Percentiles rank a stretch among this genome's conserved stretches.
Conservation (phyloP, 2,113 vertebrate genomes). For the Neodontobutis hainanensis region DNA sequence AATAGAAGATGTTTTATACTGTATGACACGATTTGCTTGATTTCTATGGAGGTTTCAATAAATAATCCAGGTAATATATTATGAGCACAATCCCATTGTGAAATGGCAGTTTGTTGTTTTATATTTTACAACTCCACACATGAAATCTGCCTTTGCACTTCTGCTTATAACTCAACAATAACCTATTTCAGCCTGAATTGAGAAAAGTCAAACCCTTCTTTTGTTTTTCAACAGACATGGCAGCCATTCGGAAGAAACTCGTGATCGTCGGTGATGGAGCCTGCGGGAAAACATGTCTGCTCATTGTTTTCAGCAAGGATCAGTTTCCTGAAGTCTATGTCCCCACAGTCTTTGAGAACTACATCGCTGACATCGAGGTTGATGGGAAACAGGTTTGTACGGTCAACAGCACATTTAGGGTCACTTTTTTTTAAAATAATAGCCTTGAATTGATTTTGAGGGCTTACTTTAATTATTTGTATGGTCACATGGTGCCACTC, state of each 20-base stretch:
- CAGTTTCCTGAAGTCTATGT: slow-evolving; percentile 98
- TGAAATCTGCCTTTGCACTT: slow-evolving; percentile 9
- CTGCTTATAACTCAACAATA: not conserved
- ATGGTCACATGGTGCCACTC: no score
- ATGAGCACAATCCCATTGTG: not conserved
- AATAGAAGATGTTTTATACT: not conserved
- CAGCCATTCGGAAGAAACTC: slow-evolving; percentile 96
- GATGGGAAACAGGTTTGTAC: slow-evolving; percentile 92
- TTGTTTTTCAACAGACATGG: slow-evolving; percentile 82
- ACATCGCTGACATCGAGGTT: slow-evolving; percentile 97
- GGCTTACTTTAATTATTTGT: no score
- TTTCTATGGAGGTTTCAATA: slow-evolving; percentile 5
- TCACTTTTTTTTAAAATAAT: no score
- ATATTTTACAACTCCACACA: not conserved
- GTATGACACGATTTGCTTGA: not conserved
- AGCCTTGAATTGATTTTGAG: no score
- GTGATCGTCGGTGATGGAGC: slow-evolving; percentile 98
- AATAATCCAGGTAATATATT: slow-evolving; percentile 22
- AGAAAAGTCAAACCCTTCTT: not conserved
- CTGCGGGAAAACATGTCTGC: slow-evolving; percentile 95
- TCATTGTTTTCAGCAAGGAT: slow-evolving; percentile 98
- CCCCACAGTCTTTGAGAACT: slow-evolving; percentile 97
- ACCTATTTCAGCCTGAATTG: not conserved
- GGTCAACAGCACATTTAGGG: not conserved
- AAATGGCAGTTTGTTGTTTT: not conserved